A percentile compares a stretch with the other conserved stretches of the same genome.
phyloP scores from a whole-genome alignment of 2,797 vertebrate genomes.

The Aplochiton taeniatus region DNA sequence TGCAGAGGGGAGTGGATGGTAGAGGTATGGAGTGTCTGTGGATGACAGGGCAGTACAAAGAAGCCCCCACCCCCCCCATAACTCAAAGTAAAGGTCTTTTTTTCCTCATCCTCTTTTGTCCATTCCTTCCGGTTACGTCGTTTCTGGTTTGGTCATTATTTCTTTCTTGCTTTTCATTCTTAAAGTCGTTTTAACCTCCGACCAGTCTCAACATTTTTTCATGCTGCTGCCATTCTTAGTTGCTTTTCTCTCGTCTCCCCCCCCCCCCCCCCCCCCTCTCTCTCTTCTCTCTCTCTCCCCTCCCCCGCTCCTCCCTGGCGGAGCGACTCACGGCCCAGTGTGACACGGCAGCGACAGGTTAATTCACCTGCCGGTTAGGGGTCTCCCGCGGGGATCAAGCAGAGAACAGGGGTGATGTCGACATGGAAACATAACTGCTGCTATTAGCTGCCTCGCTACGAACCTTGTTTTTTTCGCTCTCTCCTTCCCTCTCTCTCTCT shows the following conservation, averaged over 20 bases:
- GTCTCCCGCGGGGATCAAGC: no score
- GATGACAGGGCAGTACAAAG: no score
- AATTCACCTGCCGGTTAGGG: conserved; percentile 34
- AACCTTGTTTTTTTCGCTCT: background rate
- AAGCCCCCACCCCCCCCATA: background rate
- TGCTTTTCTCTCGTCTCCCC: background rate
- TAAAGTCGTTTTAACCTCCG: no score
- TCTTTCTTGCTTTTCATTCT: no score
- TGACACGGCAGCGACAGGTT: conserved; percentile 58
- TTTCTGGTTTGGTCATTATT: no score
- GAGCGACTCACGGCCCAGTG: conserved; percentile 25
- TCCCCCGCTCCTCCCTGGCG: conserved; percentile 16
- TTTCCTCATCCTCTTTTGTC: background rate
- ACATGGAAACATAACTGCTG: no score
- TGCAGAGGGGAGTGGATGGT: background rate
- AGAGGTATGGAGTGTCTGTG: conserved; percentile 2
- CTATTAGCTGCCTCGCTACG: no score
- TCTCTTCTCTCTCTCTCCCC: background rate
- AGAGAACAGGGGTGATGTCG: no score
- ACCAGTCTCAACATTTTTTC: no score
- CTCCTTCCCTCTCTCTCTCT: background rate
- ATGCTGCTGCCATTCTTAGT: conserved; percentile 1
- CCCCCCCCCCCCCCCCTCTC: conserved; percentile 20
- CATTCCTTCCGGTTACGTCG: background rate
- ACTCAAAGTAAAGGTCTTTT: background rate